phyloP scores from a whole-genome alignment of 1,140 invertebrate genomes.

The Tetraneura akinire region DNA sequence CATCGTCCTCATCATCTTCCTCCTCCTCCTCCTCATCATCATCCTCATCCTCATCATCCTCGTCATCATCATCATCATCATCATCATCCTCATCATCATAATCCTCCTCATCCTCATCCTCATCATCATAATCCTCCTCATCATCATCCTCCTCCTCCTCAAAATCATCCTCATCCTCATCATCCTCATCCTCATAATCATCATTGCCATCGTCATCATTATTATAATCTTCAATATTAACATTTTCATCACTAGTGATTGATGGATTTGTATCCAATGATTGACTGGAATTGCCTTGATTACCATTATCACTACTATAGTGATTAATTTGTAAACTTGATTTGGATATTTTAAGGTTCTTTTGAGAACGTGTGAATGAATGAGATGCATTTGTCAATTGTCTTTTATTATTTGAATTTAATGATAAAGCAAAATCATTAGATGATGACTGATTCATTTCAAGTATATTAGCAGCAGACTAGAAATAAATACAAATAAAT shows the following conservation, averaged over 20 bases:
- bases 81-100: slow-evolving; percentile 9
- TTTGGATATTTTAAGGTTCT: not conserved
- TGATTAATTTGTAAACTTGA: not conserved
- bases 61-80: not conserved
- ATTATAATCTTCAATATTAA: too few species aligned
- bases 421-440: not conserved
- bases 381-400: not conserved
- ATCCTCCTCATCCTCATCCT: too few species aligned
- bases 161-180: too few species aligned
- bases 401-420: not conserved
- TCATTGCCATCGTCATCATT: too few species aligned
- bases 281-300: not conserved
- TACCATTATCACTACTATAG: not conserved
- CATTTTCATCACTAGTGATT: not conserved
- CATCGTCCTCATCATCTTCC: too few species aligned
- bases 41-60: too few species aligned
- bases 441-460: not conserved
- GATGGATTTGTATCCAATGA: not conserved
- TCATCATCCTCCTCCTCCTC: too few species aligned
- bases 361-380: not conserved
- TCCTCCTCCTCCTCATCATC: too few species aligned
- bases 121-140: too few species aligned
- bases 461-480: not conserved
- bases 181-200: too few species aligned
- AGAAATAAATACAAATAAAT: slow-evolving; percentile 16